Evolutionary conservation across 2,113 vertebrate genomes (phyloP).

Genomic region (Aspiorhynchus laticeps): DNA sequence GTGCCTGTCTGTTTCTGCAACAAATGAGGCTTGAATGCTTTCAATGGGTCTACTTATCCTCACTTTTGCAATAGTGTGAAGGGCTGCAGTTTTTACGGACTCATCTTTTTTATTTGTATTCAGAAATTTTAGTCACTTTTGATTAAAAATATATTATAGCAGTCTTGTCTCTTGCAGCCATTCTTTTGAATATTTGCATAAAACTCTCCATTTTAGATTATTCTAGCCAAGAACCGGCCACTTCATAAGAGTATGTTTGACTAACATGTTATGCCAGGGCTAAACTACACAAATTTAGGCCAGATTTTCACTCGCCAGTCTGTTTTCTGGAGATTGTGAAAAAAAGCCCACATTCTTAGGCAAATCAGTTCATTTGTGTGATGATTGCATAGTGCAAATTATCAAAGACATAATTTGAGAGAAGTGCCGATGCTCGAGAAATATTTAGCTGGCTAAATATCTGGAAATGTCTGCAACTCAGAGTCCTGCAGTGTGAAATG

Average conservation of each 20-base stretch:
- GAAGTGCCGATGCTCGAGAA: too few relatives aligned
- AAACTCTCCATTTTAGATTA: not conserved
- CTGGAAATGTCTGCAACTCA: too few relatives aligned
- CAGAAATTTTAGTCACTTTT: not conserved
- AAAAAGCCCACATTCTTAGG: too few relatives aligned
- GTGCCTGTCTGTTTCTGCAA: constrained; percentile 3
- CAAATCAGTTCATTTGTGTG: too few relatives aligned
- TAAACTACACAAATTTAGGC: too few relatives aligned
- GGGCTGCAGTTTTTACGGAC: not conserved
- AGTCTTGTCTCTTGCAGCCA: not conserved
- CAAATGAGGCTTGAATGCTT: constrained; percentile 8
- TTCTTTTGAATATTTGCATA: not conserved
- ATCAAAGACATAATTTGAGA: too few relatives aligned
- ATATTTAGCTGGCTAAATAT: too few relatives aligned
- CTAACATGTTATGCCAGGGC: not conserved
- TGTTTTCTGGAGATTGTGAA: too few relatives aligned
- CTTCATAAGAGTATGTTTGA: not conserved
- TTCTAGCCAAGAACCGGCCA: not conserved
- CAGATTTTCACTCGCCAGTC: too few relatives aligned
- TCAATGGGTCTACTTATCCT: not conserved
- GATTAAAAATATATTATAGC: not conserved
- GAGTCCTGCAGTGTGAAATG: too few relatives aligned
- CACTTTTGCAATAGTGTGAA: not conserved
- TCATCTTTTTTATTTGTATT: not conserved
- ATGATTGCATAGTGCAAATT: too few relatives aligned